Evolutionary conservation across 2,113 vertebrate genomes (phyloP).

Genomic region (Chloropsis cyanopogon): DNA sequence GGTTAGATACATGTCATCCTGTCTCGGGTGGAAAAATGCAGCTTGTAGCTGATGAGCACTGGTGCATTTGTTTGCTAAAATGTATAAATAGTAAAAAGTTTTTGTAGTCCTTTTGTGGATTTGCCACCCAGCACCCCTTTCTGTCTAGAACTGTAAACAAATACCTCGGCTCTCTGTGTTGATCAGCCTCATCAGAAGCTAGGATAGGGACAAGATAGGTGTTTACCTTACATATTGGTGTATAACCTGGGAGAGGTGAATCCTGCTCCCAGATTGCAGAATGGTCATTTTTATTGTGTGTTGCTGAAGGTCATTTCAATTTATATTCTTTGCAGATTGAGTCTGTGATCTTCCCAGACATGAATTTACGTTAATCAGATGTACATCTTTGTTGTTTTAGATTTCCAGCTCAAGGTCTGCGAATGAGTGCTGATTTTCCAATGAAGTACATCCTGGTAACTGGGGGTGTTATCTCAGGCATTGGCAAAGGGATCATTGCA

Average conservation of each 20-base stretch:
- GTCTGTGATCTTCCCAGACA: neutral
- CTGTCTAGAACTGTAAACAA: neutral
- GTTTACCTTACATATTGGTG: neutral
- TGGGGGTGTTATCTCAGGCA: conserved; percentile 79
- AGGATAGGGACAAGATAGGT: too few relatives aligned
- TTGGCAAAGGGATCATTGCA: conserved; percentile 82
- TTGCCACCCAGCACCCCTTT: neutral
- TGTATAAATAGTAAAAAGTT: neutral
- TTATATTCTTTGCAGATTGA: neutral
- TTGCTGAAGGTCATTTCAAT: neutral
- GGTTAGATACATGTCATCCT: neutral
- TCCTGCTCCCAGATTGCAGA: neutral
- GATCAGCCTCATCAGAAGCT: neutral
- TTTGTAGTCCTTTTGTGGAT: neutral
- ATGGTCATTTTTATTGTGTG: neutral
- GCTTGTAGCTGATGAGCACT: neutral
- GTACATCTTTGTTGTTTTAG: conserved; percentile 31
- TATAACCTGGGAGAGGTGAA: neutral
- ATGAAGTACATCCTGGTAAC: conserved; percentile 83
- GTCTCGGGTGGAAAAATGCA: neutral
- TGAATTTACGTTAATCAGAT: neutral
- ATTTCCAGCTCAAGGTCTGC: neutral
- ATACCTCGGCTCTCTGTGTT: accelerated
- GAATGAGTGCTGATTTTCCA: conserved; percentile 1
- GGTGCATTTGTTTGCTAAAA: neutral